A percentile compares a stretch with the other conserved stretches of the same genome.
phyloP scores from a whole-genome alignment of 2,888 invertebrate genomes.

The Chrysodeixis includens region DNA sequence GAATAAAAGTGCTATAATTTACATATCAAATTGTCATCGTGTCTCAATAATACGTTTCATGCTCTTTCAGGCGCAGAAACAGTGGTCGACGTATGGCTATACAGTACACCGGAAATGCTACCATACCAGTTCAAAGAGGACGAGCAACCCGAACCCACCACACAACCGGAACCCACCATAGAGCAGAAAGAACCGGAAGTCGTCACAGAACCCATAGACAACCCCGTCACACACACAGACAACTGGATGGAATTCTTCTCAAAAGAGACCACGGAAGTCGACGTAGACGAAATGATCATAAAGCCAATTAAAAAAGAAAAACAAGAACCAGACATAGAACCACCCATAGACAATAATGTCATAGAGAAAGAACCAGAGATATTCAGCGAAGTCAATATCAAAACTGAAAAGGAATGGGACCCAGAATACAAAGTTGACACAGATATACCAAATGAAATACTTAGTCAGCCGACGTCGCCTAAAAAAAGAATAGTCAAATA shows the following conservation, averaged over 20 bases:
- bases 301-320: conserved; percentile 73
- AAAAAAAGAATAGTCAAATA: conserved; percentile 84
- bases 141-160: conserved; percentile 30
- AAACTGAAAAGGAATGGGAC: conserved; percentile 38
- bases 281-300: conserved; percentile 84
- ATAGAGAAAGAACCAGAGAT: conserved; percentile 30
- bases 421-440: conserved; percentile 19
- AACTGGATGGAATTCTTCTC: conserved; percentile 84
- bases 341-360: conserved; percentile 30
- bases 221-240: conserved; percentile 60
- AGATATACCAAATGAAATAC: conserved; percentile 67
- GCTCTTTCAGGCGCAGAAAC: conserved; percentile 93
- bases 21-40: too few relatives aligned
- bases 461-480: conserved; percentile 63
- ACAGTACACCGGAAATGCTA: conserved; percentile 84
- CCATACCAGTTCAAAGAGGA: conserved; percentile 76
- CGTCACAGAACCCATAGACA: conserved; percentile 30
- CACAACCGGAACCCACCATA: conserved; percentile 22
- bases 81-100: conserved; percentile 92
- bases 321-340: conserved; percentile 49
- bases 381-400: conserved; percentile 20
- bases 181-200: conserved; percentile 31
- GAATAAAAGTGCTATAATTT: too few relatives aligned
- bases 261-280: conserved; percentile 75
- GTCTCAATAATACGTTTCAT: too few relatives aligned